Evolutionary conservation across 2,113 vertebrate species (phyloP).

Genomic region (Anser brachyrhynchus): DNA sequence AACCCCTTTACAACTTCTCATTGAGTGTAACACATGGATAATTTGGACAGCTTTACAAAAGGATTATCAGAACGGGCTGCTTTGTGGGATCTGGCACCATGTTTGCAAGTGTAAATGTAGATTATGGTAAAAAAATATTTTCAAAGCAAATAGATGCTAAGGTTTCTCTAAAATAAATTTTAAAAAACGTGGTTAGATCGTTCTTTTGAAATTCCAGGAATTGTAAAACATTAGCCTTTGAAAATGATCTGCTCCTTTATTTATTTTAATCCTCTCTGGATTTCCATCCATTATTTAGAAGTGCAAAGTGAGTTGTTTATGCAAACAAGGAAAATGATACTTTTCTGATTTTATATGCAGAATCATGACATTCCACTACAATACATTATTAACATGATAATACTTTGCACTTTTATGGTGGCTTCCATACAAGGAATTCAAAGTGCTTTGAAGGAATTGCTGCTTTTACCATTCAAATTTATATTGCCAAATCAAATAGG

Average conservation of each 20-base stretch:
- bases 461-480: not conserved
- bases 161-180: not conserved
- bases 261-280: conserved; percentile 28
- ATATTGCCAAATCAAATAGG: not conserved
- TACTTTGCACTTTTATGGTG: not conserved
- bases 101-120: not conserved
- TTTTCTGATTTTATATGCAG: not conserved
- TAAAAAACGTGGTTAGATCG: not conserved
- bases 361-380: not conserved
- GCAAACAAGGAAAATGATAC: not conserved
- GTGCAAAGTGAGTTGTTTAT: not conserved
- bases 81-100: not conserved
- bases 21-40: not conserved
- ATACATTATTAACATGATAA: not conserved
- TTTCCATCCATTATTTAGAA: conserved; percentile 3
- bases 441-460: not conserved
- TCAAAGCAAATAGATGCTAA: not conserved
- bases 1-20: not conserved
- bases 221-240: not conserved
- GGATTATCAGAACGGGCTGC: not conserved
- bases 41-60: not conserved
- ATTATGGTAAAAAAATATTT: not conserved
- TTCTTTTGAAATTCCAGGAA: not conserved
- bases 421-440: not conserved
- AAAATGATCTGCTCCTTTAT: not conserved